Evolutionary conservation across 2,113 vertebrate genomes (phyloP), one percentile per base, ranked within the genome.

Genomic region (Bombycilla garrulus): DNA sequence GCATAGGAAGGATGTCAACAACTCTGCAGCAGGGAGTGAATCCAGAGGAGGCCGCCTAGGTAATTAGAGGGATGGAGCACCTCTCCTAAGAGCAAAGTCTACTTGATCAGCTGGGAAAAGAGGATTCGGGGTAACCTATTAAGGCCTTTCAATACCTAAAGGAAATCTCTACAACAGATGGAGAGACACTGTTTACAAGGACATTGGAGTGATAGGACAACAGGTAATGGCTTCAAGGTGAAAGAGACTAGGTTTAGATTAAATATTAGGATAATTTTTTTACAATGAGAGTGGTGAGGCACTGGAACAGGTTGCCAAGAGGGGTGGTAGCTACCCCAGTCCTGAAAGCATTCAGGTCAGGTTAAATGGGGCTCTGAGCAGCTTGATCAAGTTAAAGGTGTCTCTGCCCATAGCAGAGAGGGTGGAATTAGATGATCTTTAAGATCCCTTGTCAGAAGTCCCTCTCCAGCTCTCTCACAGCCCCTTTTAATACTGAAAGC

Each of bases 91-190:
- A 54, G 16, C 11, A 38, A 54, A 54, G 23, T 10, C 10, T 36
- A 0, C 28, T 61, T 61, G 12, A 24, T 61, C 29, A 17, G 26
- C n/a, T 47, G 53, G n/a, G 6, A 36, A 61, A 47, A 21, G 4
- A 25, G 7, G 15, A 24, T 87, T 62, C 22, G 7, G 16, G 8
- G 24, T 38, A 42, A 28, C 19, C 3, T 20, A 6, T 6, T 29
- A 7, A 0, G 1, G 29, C 15, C 23, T 78, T 61, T 4, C 24
- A 11, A 7, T 21, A 47, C 5, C 20, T n/a, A 44, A 79, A n/a
- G 29, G 29, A 38, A 47, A 15, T 25, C 28, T 51, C 7, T 6
- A 9, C 20, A 51, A 28, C 28, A 29, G 26, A 21, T 24, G 15
- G 18, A 45, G 47, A 69, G 9, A 77, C 22, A 60, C 22, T 36